Evolutionary conservation across 2,113 vertebrate genomes (phyloP).

Genomic region (Canis aureus): DNA sequence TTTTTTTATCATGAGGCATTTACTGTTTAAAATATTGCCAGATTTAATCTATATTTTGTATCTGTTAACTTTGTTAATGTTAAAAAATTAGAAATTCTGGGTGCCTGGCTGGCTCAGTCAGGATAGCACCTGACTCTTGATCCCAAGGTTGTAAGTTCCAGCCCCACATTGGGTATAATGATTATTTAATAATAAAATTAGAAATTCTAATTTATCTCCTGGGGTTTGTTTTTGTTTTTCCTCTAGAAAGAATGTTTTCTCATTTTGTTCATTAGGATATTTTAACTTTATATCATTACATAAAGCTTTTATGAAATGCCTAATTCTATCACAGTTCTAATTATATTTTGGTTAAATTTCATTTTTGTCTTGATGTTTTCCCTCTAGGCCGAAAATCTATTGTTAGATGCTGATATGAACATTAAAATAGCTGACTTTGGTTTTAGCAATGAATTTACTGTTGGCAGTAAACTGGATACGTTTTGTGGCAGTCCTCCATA

Average conservation of each 20-base stretch:
- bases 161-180: not conserved
- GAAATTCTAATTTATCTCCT: slow-evolving; percentile 38
- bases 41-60: not conserved
- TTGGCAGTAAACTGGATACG: slow-evolving; percentile 98
- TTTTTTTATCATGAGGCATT: not conserved
- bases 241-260: slow-evolving; percentile 42
- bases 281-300: not conserved
- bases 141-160: not conserved
- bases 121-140: not conserved
- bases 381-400: slow-evolving; percentile 97
- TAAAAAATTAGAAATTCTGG: slow-evolving; percentile 11
- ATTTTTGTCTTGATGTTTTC: slow-evolving; percentile 81
- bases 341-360: slow-evolving; percentile 68
- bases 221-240: not conserved
- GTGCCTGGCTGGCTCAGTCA: not conserved
- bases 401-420: slow-evolving; percentile 99
- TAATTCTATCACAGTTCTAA: slow-evolving; percentile 53
- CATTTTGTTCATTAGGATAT: slow-evolving; percentile 40
- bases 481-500: slow-evolving; percentile 99
- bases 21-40: slow-evolving; percentile 14
- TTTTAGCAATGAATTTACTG: slow-evolving; percentile 99
- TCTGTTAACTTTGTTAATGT: not conserved
- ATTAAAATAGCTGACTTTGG: slow-evolving; percentile 99
- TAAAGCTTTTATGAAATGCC: slow-evolving; percentile 67
- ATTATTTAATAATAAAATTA: not conserved